These are phyloP conservation scores for Hartigia nigra DNA, from an alignment of 2,888 invertebrate genomes.

Conservation along the genomic window DNA sequence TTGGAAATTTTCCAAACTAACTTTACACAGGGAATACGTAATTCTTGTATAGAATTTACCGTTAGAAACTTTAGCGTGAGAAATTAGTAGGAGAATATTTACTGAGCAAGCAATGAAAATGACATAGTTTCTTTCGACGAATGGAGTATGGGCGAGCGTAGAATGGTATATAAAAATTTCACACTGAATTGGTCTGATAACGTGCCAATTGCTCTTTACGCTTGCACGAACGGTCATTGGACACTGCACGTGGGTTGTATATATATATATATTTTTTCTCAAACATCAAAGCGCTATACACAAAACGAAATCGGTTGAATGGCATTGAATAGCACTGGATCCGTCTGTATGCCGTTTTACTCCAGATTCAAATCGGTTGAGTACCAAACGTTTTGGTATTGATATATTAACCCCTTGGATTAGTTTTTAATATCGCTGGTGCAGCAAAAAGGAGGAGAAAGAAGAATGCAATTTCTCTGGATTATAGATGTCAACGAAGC, in stretches of 20 bases:
- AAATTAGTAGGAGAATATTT: not conserved
- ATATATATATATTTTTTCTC: not conserved
- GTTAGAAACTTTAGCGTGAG: not conserved
- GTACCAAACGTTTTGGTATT: not conserved
- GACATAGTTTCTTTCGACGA: not conserved
- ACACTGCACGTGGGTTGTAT: not conserved
- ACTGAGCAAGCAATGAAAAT: not conserved
- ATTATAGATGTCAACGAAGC: slow-evolving; percentile 5
- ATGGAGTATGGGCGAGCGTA: not conserved
- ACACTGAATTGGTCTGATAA: not conserved
- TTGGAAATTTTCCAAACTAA: slow-evolving; percentile 3
- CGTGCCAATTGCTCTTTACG: not conserved
- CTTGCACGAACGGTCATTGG: not conserved
- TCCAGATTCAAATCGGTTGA: not conserved
- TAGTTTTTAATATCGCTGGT: not conserved
- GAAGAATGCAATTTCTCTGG: not conserved
- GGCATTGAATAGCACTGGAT: not conserved
- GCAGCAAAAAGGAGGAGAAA: not conserved
- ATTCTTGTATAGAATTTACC: not conserved
- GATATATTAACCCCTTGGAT: not conserved
- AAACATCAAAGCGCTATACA: not conserved
- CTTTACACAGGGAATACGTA: not conserved
- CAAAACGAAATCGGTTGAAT: not conserved
- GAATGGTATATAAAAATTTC: not conserved
- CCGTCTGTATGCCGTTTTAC: not conserved